Percentiles rank a stretch among this genome's conserved stretches.
Evolutionary conservation across 2,113 vertebrate genomes (phyloP).

Genomic region (Vimba vimba): DNA sequence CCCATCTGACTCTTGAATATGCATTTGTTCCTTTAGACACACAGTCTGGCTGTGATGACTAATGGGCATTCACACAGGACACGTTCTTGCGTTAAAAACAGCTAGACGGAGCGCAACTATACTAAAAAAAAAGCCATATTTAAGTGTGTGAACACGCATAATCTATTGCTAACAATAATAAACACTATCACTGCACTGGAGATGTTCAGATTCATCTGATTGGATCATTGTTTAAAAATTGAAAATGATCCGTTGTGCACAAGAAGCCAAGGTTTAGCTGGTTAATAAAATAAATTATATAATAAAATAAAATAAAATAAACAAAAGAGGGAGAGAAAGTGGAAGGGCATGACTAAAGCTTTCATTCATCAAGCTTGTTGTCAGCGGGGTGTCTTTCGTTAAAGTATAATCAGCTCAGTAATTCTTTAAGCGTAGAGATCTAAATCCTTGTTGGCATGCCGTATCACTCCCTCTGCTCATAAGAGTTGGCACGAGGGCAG

Average conservation of each 20-base stretch:
- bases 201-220: neutral
- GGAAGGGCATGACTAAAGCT: neutral
- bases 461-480: constrained; percentile 29
- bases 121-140: neutral
- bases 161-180: too few relatives aligned
- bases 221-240: neutral
- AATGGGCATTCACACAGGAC: neutral
- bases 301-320: neutral
- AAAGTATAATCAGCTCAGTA: constrained; percentile 45
- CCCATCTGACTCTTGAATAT: constrained; percentile 4
- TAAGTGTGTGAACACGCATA: neutral
- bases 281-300: neutral
- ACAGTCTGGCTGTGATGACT: neutral
- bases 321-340: neutral
- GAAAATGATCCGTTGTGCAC: neutral
- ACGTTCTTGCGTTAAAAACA: neutral
- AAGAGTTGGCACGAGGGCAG: constrained; percentile 2
- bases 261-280: neutral
- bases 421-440: constrained; percentile 35
- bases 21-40: neutral
- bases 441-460: constrained; percentile 47
- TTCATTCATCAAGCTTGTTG: constrained; percentile 22
- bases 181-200: neutral
- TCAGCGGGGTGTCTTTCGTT: constrained; percentile 26
- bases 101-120: neutral